Percentiles rank a stretch among this genome's conserved stretches.
phyloP scores from a whole-genome alignment of 2,113 vertebrate genomes.

The Marcusenius ussheri region DNA sequence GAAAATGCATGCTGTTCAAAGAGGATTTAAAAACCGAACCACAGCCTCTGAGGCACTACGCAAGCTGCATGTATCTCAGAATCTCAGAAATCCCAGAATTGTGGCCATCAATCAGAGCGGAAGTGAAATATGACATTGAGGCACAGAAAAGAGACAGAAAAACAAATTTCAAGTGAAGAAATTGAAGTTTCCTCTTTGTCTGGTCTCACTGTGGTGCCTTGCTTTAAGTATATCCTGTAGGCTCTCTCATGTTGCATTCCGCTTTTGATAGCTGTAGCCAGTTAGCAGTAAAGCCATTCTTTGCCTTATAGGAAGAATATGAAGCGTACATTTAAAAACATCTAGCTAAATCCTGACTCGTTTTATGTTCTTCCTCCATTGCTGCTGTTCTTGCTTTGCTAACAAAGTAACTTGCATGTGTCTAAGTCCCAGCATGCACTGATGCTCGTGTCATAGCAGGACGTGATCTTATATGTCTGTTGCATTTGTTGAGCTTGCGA shows the following conservation, averaged over 20 bases:
- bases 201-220: background rate
- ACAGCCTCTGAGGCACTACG: background rate
- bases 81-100: background rate
- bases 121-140: background rate
- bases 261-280: background rate
- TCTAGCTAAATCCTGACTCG: background rate
- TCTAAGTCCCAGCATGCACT: background rate
- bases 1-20: slow-evolving; percentile 48
- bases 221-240: background rate
- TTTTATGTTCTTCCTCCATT: background rate
- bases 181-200: background rate
- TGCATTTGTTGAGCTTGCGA: slow-evolving; percentile 8
- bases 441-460: background rate
- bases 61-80: slow-evolving; percentile 13
- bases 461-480: background rate
- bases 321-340: background rate
- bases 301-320: background rate
- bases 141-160: background rate
- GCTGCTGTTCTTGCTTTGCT: background rate
- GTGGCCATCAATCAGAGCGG: background rate
- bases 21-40: background rate
- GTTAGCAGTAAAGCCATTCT: background rate
- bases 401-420: slow-evolving; percentile 15
- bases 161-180: background rate
- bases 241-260: background rate